Percentiles rank a stretch among this genome's conserved stretches.
These are phyloP conservation scores for Cisticola juncidis DNA, from an alignment of 2,113 vertebrate species.

Conservation along the genomic window DNA sequence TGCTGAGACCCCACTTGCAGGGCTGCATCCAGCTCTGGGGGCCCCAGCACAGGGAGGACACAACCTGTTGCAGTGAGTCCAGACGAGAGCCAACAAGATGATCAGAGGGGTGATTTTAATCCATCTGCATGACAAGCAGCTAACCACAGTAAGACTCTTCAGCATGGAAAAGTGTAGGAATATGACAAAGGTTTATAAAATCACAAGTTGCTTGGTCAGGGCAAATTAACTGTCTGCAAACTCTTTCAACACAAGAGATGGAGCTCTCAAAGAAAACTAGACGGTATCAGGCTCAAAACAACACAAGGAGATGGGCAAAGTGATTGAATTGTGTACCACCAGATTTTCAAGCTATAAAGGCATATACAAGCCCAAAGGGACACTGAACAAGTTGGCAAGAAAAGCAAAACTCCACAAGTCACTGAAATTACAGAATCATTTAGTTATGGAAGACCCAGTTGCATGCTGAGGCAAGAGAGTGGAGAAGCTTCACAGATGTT, in stretches of 20 bases:
- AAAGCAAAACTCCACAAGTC: not conserved
- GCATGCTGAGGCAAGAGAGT: not conserved
- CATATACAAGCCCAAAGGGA: not conserved
- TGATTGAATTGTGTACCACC: not conserved
- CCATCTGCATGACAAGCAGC: not conserved
- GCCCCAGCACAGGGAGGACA: not conserved
- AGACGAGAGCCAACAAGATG: not conserved
- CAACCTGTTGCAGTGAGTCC: accelerated
- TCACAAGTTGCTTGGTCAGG: not conserved
- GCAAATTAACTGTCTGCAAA: not conserved
- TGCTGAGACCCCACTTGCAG: not conserved
- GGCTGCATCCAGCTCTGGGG: not conserved
- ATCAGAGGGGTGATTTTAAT: not conserved
- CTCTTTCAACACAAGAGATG: not conserved
- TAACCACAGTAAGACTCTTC: not conserved
- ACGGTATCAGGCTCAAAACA: not conserved
- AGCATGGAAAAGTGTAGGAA: not conserved
- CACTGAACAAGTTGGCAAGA: not conserved
- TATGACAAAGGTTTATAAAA: not conserved
- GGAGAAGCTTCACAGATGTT: not conserved
- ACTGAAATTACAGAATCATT: not conserved
- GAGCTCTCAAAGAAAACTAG: not conserved
- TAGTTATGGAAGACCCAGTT: not conserved
- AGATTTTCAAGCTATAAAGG: not conserved
- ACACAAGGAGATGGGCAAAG: not conserved